Conservation (phyloP, 2,888 invertebrate genomes). For the Rotaria sp. region DNA sequence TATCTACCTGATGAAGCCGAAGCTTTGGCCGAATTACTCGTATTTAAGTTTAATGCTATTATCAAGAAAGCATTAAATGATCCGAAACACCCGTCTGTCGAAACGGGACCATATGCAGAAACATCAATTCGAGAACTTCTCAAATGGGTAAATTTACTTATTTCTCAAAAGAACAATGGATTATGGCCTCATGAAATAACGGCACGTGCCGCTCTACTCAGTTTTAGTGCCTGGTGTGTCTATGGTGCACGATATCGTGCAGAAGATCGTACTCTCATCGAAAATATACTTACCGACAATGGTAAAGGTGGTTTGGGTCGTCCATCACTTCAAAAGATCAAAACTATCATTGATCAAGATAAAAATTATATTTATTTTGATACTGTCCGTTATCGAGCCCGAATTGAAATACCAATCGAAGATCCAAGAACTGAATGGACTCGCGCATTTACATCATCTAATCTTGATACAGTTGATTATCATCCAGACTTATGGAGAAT, state of each 20-base stretch:
- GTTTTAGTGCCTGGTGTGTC: constrained; percentile 1
- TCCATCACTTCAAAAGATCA: neutral
- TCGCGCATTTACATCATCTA: neutral
- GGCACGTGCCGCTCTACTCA: neutral
- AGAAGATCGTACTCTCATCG: neutral
- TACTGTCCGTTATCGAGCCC: neutral
- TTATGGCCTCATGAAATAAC: neutral
- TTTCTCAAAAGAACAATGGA: neutral
- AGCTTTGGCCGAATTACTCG: neutral
- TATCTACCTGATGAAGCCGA: neutral
- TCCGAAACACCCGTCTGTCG: neutral
- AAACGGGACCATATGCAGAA: neutral
- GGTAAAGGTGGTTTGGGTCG: neutral
- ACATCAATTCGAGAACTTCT: neutral
- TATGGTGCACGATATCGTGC: neutral
- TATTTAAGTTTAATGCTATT: neutral
- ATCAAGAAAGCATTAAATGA: neutral
- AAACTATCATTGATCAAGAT: neutral
- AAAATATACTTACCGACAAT: neutral
- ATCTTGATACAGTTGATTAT: neutral
- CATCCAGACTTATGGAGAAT: neutral
- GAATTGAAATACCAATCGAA: neutral
- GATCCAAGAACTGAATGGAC: neutral
- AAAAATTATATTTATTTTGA: neutral
- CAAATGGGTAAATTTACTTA: neutral